Base-by-base conservation (phyloP, 2,797 vertebrate species). In the Spatula clypeata region DNA sequence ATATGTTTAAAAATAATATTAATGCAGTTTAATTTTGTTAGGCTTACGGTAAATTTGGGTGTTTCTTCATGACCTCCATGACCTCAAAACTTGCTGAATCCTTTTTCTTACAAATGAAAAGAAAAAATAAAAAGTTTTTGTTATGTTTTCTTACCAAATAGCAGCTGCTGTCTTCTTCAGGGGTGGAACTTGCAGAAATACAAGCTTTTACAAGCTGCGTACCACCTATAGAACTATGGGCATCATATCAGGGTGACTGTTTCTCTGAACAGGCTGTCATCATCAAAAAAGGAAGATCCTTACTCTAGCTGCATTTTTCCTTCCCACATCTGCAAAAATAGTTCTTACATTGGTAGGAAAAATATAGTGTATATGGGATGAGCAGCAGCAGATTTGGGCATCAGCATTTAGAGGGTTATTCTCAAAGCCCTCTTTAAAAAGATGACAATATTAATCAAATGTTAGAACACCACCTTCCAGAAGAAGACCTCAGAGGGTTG, bases 121-220 rank as follows among this genome's bases (percentile, higher is more conserved):
- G 62, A 54, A 65, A 19, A 69, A 54, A 61, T 17, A 61, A 61
- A 20, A 65, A 17, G 1, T 11, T 74, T 85, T 73, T 42, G 6
- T 42, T 29, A n/a, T 24, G 17, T 38, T 40, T 62, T 62, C 26
- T 40, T 40, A 77, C 3, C 11, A 64, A 45, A 71, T 31, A 8
- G 7, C 16, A 83, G 9, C 38, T 34, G 3, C 12, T 1, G 0
- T 40, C 4, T 64, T 75, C 15, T 16, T 69, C 32, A 42, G 29
- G 16, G 4, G 4, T 0, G 1, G 5, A 8, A 6, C 11, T 16
- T 66, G 32, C 9, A 79, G 27, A 79, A 40, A 3, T 29, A 19
- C 13, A 34, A 47, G 45, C 11, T 47, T 47, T 47, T 23, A 47
- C 45, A 58, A 27, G 8, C 51, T 85, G 32, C 14, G 2, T 24